phyloP scores from a whole-genome alignment of 1,140 invertebrate species.

The Tribolium madens region DNA sequence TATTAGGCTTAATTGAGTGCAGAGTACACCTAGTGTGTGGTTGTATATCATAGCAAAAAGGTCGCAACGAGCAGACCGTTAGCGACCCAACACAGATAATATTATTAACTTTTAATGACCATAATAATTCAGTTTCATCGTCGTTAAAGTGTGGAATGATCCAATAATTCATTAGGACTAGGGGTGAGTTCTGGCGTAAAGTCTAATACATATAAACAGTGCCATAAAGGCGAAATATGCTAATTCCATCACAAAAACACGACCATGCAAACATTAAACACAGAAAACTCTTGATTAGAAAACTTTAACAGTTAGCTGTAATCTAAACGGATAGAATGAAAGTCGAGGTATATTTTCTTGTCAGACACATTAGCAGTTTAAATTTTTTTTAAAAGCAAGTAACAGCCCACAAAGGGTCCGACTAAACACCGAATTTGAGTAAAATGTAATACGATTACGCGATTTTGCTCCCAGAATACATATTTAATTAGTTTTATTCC shows the following conservation, averaged over 20 bases:
- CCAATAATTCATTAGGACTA: slow-evolving; percentile 17
- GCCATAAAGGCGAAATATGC: slow-evolving; percentile 31
- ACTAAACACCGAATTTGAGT: too few species aligned
- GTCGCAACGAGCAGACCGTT: slow-evolving; percentile 15
- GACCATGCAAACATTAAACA: slow-evolving; percentile 30
- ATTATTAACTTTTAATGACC: slow-evolving; percentile 46
- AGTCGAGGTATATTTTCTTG: slow-evolving; percentile 30
- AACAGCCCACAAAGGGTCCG: too few species aligned
- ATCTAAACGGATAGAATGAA: slow-evolving; percentile 39
- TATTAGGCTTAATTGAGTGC: background rate
- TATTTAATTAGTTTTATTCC: slow-evolving; percentile 34
- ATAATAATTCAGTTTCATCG: slow-evolving; percentile 43
- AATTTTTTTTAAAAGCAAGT: too few species aligned
- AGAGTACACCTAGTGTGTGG: background rate
- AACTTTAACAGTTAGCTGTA: slow-evolving; percentile 41
- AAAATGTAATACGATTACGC: slow-evolving; percentile 9
- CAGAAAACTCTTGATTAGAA: slow-evolving; percentile 45
- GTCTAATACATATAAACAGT: slow-evolving; percentile 38
- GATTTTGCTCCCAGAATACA: slow-evolving; percentile 24
- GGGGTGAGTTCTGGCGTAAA: slow-evolving; percentile 27
- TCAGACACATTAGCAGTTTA: background rate
- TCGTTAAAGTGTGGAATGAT: slow-evolving; percentile 30
- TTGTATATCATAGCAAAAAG: slow-evolving; percentile 40
- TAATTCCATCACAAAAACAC: slow-evolving; percentile 28
- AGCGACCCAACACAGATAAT: slow-evolving; percentile 40